A percentile compares a stretch with the other conserved stretches of the same genome.
phyloP scores from a whole-genome alignment of 1,140 invertebrate genomes.

The Euura saliciscinereae region DNA sequence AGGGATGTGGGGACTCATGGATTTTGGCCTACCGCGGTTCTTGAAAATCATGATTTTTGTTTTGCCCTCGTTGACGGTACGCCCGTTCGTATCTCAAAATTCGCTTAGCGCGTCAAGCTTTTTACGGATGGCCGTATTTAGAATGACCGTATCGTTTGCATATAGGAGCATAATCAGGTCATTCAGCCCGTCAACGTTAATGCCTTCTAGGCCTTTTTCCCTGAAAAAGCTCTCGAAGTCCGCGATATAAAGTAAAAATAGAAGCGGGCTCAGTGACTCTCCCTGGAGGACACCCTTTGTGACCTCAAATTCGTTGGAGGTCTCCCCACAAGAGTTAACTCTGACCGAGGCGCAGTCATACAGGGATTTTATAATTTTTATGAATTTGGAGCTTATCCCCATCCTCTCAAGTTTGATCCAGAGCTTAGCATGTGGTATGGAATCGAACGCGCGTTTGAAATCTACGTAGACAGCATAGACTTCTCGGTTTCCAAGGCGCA shows the following conservation, averaged over 20 bases:
- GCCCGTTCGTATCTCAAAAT: too few relatives aligned
- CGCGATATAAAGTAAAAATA: constrained; percentile 30
- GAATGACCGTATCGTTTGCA: too few relatives aligned
- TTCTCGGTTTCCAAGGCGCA: constrained; percentile 20
- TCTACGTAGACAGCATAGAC: constrained; percentile 33
- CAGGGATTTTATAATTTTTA: constrained; percentile 24
- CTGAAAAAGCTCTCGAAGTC: too few relatives aligned
- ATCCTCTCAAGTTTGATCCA: constrained; percentile 27
- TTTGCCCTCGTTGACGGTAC: too few relatives aligned
- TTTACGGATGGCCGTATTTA: too few relatives aligned
- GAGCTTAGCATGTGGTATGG: constrained; percentile 26
- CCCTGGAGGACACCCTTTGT: constrained; percentile 31
- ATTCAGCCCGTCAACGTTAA: too few relatives aligned
- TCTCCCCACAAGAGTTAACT: constrained; percentile 15
- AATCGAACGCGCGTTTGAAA: constrained; percentile 31
- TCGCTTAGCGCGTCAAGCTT: too few relatives aligned
- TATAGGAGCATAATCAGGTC: too few relatives aligned
- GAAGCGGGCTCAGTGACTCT: constrained; percentile 14
- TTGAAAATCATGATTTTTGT: too few relatives aligned
- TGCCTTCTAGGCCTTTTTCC: too few relatives aligned
- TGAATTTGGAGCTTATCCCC: constrained; percentile 29
- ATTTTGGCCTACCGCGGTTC: background rate
- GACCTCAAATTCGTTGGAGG: constrained; percentile 20
- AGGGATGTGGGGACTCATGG: too few relatives aligned
- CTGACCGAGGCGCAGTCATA: constrained; percentile 26